Evolutionary conservation across 2,113 vertebrate species (phyloP).

Genomic region (Phrynocephalus versicolor): DNA sequence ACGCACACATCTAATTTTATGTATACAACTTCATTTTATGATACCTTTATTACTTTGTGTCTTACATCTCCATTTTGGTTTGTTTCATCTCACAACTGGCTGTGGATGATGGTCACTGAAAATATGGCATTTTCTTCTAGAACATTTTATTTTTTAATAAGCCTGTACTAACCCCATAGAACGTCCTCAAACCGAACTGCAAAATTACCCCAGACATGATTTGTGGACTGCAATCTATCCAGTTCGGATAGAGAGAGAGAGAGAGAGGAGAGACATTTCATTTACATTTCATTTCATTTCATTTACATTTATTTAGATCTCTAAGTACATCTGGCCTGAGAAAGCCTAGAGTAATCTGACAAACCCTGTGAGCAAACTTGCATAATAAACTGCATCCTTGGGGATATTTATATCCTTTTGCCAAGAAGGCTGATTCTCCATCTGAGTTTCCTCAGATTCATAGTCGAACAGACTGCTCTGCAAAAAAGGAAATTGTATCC

Average conservation of each 20-base stretch:
- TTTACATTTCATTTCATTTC: slow-evolving; percentile 23
- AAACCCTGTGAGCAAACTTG: slow-evolving; percentile 12
- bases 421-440: slow-evolving; percentile 34
- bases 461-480: slow-evolving; percentile 28
- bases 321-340: slow-evolving; percentile 26
- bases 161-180: not conserved
- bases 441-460: slow-evolving; percentile 34
- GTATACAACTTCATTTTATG: not conserved
- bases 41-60: not conserved
- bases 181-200: not conserved
- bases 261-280: too few species aligned
- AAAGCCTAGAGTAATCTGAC: slow-evolving; percentile 32
- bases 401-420: not conserved
- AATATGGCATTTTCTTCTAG: not conserved
- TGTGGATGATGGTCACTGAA: not conserved
- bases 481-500: slow-evolving; percentile 40
- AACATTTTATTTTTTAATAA: not conserved
- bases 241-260: not conserved
- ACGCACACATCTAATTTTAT: not conserved
- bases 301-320: slow-evolving; percentile 35
- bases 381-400: slow-evolving; percentile 19
- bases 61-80: not conserved
- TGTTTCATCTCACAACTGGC: not conserved
- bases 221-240: not conserved
- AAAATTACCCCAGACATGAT: not conserved